Base-by-base conservation (phyloP, 2,888 invertebrate genomes). In the Crepidodera aurea region DNA sequence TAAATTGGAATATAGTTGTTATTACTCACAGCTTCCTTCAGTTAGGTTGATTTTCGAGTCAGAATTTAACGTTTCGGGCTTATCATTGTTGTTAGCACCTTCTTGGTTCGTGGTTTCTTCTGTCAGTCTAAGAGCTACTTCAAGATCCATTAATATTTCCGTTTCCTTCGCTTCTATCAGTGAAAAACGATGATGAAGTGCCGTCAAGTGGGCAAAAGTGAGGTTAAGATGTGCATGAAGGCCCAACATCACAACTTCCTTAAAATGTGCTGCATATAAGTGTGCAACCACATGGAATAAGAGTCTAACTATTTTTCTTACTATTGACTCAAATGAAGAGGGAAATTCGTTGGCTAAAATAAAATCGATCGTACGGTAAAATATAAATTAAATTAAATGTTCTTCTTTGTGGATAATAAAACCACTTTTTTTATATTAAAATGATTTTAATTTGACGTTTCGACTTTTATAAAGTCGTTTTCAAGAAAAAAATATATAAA, bases 211-310 rank as follows among this genome's bases (percentile, higher is more conserved):
- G 83, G 94, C 94, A 86, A 96, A 97, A 76, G 98, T 93, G 84
- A 95, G 91, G 87, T 98, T 97, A 83, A 98, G 90, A 85, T 98
- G 97, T 80, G 94, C 92, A 85, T 97, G 96, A 81, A 98, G 87
- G 75, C 93, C 92, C 82, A 98, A 88, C 82, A 94, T 87, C 80
- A 94, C 92, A 77, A 97, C 91, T 86, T 96, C 94, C 83, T 93
- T 90, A 87, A 96, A 97, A 88, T 98, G 98, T 84, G 94, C 92
- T 82, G 96, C 95, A 87, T 98, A 97, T 83, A 98, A 87, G 87
- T 98, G 98, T 83, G 96, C 96, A 87, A 98, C 88, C 83, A 98
- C 96, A 85, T 97, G 97, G 88, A 96, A 96, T 86, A 96, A 88
- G 84, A 96, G 89, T 82, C 96, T 92, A 84, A 94, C 88, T 83